Evolutionary conservation across 37 sponge, comb jelly and placozoan genomes (phyloP).

Genomic region (Beroe ovata): DNA sequence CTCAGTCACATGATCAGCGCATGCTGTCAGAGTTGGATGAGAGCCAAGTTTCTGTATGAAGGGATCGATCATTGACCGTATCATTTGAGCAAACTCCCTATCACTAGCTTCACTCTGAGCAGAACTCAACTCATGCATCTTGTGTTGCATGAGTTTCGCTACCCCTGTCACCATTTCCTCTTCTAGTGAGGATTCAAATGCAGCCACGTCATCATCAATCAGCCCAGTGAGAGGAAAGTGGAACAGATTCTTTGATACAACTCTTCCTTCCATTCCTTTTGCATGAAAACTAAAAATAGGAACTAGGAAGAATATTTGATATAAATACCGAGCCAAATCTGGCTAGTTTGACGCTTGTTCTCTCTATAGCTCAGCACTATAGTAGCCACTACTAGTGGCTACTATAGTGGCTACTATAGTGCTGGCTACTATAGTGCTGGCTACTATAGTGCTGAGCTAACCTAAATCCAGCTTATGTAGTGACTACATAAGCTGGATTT

Average conservation of each 20-base stretch:
- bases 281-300: no score
- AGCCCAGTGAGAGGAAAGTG: background rate
- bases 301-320: no score
- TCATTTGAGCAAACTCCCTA: background rate
- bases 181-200: slow-evolving; percentile 23
- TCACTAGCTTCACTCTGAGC: slow-evolving; percentile 19
- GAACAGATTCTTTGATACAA: background rate
- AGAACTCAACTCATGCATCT: slow-evolving; percentile 19
- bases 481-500: no score
- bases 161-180: slow-evolving; percentile 16
- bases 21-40: background rate
- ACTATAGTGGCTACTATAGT: no score
- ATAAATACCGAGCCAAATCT: no score
- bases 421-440: no score
- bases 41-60: background rate
- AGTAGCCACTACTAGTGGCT: no score
- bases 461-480: no score
- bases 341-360: no score
- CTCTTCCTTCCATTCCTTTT: background rate
- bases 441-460: no score
- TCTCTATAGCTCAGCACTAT: no score
- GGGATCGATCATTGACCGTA: slow-evolving; percentile 46
- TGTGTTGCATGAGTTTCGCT: slow-evolving; percentile 35
- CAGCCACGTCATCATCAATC: slow-evolving; percentile 5
- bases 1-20: background rate